A percentile compares a stretch with the other conserved stretches of the same genome.
Conservation (phyloP, 2,888 invertebrate species). For the Catocala nupta region DNA sequence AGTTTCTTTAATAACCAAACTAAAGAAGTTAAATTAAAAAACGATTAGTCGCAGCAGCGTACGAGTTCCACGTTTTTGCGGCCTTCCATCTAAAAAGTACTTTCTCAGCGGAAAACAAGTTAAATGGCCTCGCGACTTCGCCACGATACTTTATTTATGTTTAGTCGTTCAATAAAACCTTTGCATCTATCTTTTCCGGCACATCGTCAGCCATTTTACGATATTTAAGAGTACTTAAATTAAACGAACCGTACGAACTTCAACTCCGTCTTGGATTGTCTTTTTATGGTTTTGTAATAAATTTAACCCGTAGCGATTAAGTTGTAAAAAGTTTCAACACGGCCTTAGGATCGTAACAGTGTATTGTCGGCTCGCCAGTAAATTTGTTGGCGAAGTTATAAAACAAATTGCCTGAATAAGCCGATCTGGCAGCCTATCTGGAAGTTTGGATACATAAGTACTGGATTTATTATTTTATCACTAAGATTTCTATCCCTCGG, state of each 20-base stretch:
- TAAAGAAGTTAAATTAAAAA: too few species aligned
- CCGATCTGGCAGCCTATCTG: conserved; percentile 25
- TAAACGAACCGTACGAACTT: conserved; percentile 55
- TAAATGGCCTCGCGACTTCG: conserved; percentile 7
- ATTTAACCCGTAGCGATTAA: conserved; percentile 57
- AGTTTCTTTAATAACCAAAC: too few species aligned
- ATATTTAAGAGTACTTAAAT: conserved; percentile 57
- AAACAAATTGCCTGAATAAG: conserved; percentile 41
- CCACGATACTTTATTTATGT: conserved; percentile 34
- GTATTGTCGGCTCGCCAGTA: conserved; percentile 50
- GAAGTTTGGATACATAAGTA: conserved; percentile 26
- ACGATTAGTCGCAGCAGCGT: too few species aligned
- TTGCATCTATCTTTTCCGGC: conserved; percentile 49
- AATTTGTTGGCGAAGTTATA: conserved; percentile 48
- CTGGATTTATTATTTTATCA: conserved; percentile 1
- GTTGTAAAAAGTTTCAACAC: conserved; percentile 63
- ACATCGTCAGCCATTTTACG: conserved; percentile 57
- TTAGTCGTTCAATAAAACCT: conserved; percentile 39
- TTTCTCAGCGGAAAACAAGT: conserved; percentile 4
- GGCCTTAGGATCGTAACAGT: conserved; percentile 46
- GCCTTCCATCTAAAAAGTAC: not conserved
- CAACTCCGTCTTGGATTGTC: conserved; percentile 52
- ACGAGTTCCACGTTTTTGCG: too few species aligned
- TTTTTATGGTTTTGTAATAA: conserved; percentile 63
- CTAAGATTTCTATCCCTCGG: not conserved